Percentiles rank a stretch among this genome's conserved stretches.
Conservation (phyloP, 2,888 invertebrate genomes). For the Zygogramma bicolorata region DNA sequence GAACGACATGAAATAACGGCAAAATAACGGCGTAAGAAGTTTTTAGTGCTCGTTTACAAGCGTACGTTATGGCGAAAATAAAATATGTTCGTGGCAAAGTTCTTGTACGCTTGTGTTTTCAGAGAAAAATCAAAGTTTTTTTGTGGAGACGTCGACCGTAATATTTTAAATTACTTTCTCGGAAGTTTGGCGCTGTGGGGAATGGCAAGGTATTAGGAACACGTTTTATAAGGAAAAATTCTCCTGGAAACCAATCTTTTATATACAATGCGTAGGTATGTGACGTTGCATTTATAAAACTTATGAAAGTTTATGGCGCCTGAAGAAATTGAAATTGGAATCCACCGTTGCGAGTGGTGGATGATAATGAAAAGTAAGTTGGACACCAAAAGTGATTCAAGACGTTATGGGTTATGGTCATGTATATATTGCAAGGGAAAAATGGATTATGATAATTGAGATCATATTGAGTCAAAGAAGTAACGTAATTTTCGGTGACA, state of each 20-base stretch:
- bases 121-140: slow-evolving; percentile 23
- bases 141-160: background rate
- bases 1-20: background rate
- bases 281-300: background rate
- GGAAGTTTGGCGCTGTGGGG: slow-evolving; percentile 7
- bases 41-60: background rate
- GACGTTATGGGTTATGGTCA: too few species aligned
- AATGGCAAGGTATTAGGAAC: background rate
- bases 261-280: background rate
- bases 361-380: background rate
- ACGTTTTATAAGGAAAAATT: slow-evolving; percentile 5
- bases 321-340: background rate
- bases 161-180: slow-evolving; percentile 22
- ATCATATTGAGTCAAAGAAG: too few species aligned
- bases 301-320: background rate
- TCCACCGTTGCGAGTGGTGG: too few species aligned
- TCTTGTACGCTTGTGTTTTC: slow-evolving; percentile 23
- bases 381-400: background rate
- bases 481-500: too few species aligned
- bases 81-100: slow-evolving; percentile 32
- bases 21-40: background rate
- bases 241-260: background rate
- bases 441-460: too few species aligned
- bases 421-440: too few species aligned
- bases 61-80: slow-evolving; percentile 9